phyloP scores from a whole-genome alignment of 2,888 invertebrate species.

The Tryphoninae sp. region DNA sequence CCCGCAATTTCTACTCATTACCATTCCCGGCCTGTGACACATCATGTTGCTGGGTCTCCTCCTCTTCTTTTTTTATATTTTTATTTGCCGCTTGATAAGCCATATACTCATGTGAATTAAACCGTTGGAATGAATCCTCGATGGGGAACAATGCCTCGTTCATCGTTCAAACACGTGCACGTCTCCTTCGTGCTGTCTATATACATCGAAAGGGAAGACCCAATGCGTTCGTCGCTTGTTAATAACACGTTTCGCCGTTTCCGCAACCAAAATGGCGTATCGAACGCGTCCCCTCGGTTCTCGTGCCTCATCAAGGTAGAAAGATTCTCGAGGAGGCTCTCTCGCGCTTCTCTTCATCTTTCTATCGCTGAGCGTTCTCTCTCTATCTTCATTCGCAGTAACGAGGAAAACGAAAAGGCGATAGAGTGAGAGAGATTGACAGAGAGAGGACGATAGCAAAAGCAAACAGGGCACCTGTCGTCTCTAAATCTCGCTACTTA shows the following conservation, averaged over 20 bases:
- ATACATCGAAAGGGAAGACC: slow-evolving; percentile 30
- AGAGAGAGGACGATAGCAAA: slow-evolving; percentile 61
- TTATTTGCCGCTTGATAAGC: slow-evolving; percentile 14
- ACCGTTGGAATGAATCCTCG: slow-evolving; percentile 24
- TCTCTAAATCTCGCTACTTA: slow-evolving; percentile 80
- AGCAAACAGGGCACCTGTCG: slow-evolving; percentile 77
- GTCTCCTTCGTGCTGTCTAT: slow-evolving; percentile 14
- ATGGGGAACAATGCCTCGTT: slow-evolving; percentile 51
- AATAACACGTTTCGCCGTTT: slow-evolving; percentile 58
- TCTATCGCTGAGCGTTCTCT: slow-evolving; percentile 6
- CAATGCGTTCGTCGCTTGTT: slow-evolving; percentile 51
- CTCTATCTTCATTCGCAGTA: slow-evolving; percentile 28
- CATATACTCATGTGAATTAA: slow-evolving; percentile 14
- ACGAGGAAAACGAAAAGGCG: slow-evolving; percentile 46
- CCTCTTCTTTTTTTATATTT: background rate
- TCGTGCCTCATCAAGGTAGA: slow-evolving; percentile 34
- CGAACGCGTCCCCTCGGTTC: slow-evolving; percentile 47
- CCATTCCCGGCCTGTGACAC: slow-evolving; percentile 6
- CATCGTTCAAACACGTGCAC: slow-evolving; percentile 39
- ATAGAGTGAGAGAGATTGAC: slow-evolving; percentile 47
- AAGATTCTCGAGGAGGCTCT: slow-evolving; percentile 34
- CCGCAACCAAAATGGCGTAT: slow-evolving; percentile 62
- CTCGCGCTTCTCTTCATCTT: slow-evolving; percentile 20
- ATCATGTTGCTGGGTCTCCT: slow-evolving; percentile 6
- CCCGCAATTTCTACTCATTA: slow-evolving; percentile 16